Conservation (phyloP, 2,888 invertebrate species). For the Bruchidius siliquastri region DNA sequence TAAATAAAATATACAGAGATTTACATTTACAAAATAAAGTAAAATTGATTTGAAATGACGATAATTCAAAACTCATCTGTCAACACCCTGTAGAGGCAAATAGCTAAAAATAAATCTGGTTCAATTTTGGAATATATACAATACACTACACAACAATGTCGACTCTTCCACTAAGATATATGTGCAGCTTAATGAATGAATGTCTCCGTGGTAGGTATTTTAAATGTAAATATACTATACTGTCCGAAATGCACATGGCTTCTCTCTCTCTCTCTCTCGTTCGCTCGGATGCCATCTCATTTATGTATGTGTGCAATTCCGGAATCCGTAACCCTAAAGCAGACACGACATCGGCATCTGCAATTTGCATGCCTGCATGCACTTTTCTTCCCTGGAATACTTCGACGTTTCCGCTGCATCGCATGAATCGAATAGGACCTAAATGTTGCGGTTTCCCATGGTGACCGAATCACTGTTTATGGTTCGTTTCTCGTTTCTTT, state of each 20-base stretch:
- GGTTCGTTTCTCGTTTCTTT: background rate
- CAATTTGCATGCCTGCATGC: background rate
- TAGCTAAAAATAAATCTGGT: no score
- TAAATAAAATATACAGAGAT: no score
- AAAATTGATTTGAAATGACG: no score
- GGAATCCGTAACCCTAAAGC: background rate
- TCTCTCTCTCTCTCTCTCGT: background rate
- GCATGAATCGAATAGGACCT: background rate
- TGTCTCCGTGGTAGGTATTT: no score
- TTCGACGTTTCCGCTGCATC: background rate
- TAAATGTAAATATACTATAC: background rate
- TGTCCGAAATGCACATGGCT: background rate
- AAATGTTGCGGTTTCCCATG: background rate
- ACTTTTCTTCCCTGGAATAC: background rate
- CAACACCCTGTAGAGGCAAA: no score
- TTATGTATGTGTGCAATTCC: background rate
- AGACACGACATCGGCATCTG: background rate
- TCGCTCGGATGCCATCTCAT: background rate
- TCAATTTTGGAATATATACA: no score
- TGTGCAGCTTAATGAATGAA: no score
- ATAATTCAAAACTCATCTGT: no score
- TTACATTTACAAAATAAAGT: no score
- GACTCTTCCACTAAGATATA: no score
- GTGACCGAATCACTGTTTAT: background rate
- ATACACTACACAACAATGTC: no score